phyloP scores from a whole-genome alignment of 2,113 vertebrate species.

The Chaetodon trifascialis region DNA sequence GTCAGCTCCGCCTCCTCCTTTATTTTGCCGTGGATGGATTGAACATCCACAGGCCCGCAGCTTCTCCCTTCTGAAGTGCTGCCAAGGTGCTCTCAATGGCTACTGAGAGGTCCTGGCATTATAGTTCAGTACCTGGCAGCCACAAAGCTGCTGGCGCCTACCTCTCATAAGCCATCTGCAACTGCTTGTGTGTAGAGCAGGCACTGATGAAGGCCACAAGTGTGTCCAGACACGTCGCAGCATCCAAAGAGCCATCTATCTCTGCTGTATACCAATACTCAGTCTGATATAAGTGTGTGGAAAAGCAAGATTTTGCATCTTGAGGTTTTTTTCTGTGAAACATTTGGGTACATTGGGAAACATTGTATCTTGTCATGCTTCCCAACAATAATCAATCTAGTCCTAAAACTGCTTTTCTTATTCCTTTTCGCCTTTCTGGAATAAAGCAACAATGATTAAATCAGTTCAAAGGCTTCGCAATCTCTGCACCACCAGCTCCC shows the following conservation, averaged over 20 bases:
- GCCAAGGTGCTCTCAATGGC: slow-evolving; percentile 69
- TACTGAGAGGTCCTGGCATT: slow-evolving; percentile 66
- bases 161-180: slow-evolving; percentile 73
- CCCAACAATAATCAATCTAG: neutral
- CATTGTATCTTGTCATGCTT: neutral
- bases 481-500: slow-evolving; percentile 68
- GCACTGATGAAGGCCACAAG: slow-evolving; percentile 64
- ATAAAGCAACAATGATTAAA: slow-evolving; percentile 19
- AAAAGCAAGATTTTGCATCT: neutral
- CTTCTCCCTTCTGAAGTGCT: slow-evolving; percentile 56
- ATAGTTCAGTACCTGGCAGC: slow-evolving; percentile 73
- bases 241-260: slow-evolving; percentile 47
- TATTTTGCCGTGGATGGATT: slow-evolving; percentile 45
- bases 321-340: neutral
- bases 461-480: slow-evolving; percentile 30
- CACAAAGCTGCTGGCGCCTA: slow-evolving; percentile 63
- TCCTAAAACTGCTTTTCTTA: neutral
- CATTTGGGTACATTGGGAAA: neutral
- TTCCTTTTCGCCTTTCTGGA: neutral
- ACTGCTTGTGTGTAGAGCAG: slow-evolving; percentile 65
- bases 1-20: slow-evolving; percentile 34
- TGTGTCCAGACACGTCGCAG: slow-evolving; percentile 56
- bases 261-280: slow-evolving; percentile 5
- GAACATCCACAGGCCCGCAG: slow-evolving; percentile 47
- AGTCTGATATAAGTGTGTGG: slow-evolving; percentile 4